Conservation (phyloP, 2,888 invertebrate genomes). For the Cheilosia soror region DNA sequence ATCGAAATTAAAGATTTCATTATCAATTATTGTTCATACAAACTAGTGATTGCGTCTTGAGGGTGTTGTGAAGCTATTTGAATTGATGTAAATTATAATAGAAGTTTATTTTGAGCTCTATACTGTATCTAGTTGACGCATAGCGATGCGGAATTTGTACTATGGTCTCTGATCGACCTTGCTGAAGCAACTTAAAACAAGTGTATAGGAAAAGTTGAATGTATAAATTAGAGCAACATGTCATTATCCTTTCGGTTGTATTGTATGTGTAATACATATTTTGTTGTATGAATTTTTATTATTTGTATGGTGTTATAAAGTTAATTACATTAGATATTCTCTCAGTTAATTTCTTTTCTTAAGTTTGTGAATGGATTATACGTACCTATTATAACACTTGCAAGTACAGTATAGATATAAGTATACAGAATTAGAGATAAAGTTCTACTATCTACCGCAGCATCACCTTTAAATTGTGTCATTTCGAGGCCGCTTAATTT, state of each 20-base stretch:
- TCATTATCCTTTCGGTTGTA: not conserved
- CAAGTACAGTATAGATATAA: too few species aligned
- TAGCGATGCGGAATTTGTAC: not conserved
- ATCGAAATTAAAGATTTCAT: slow-evolving; percentile 41
- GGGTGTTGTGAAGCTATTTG: slow-evolving; percentile 37
- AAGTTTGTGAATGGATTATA: too few species aligned
- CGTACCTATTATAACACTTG: too few species aligned
- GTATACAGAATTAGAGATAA: too few species aligned
- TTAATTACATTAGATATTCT: too few species aligned
- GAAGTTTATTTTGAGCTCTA: not conserved
- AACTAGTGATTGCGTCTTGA: not conserved
- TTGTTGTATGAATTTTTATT: too few species aligned
- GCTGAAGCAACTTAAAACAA: not conserved
- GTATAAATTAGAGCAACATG: not conserved
- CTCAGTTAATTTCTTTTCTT: too few species aligned
- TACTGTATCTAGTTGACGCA: slow-evolving; percentile 4
- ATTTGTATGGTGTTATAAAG: too few species aligned
- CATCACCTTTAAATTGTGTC: too few species aligned
- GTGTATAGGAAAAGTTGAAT: not conserved
- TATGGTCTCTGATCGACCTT: slow-evolving; percentile 23
- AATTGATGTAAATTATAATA: slow-evolving; percentile 4
- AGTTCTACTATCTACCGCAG: too few species aligned
- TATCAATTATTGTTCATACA: slow-evolving; percentile 48
- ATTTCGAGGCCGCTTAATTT: too few species aligned
- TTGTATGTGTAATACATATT: too few species aligned